These are phyloP conservation scores for Macroglossus sobrinus DNA, from an alignment of 2,113 vertebrate genomes.

Conservation along the genomic window DNA sequence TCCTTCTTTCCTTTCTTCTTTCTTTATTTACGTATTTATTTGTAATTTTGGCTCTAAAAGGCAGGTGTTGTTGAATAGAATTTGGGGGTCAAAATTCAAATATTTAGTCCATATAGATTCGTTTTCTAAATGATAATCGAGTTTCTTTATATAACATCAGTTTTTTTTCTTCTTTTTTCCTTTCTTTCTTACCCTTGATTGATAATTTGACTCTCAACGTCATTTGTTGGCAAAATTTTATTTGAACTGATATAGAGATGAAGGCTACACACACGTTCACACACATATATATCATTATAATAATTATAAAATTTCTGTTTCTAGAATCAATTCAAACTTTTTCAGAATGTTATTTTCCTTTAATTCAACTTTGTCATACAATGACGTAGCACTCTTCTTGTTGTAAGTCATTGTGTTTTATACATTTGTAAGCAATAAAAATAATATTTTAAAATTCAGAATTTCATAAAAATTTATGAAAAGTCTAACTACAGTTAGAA, in stretches of 20 bases:
- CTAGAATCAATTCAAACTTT: neutral
- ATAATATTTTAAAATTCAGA: neutral
- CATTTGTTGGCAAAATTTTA: neutral
- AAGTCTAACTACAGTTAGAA: conserved; percentile 2
- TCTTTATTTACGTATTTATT: neutral
- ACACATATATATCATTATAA: neutral
- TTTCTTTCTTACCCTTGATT: neutral
- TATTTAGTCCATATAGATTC: neutral
- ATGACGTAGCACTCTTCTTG: no score
- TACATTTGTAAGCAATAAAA: neutral
- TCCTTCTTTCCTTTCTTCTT: neutral
- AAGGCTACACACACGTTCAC: neutral
- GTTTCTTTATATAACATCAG: neutral
- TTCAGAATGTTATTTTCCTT: neutral
- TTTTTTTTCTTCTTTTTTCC: neutral
- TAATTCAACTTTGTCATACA: neutral
- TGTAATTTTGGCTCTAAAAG: neutral
- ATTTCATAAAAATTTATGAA: neutral
- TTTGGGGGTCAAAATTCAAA: neutral
- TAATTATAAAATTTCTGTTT: neutral
- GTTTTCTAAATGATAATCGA: neutral
- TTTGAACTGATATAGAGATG: neutral
- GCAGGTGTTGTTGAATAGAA: neutral
- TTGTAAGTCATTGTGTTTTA: neutral
- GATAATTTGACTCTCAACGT: neutral